These are phyloP conservation scores for Drosophila biarmipes DNA, from an alignment of 1,140 invertebrate species.

Conservation along the genomic window DNA sequence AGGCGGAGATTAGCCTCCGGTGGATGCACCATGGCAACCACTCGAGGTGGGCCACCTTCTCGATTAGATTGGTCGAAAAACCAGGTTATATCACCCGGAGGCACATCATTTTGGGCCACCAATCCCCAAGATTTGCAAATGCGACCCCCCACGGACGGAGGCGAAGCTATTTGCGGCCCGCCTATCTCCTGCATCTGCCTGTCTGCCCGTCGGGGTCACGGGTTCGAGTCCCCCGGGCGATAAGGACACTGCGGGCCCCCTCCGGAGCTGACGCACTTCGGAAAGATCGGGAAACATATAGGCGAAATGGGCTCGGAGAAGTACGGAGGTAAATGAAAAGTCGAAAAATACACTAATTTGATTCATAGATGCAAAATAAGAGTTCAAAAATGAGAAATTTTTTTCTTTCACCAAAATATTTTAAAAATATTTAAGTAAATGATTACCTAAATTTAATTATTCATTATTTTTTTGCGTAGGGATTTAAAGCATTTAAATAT, in stretches of 20 bases:
- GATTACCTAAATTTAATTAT: too few relatives aligned
- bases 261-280: constrained; percentile 17
- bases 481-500: too few relatives aligned
- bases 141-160: constrained; percentile 23
- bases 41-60: neutral
- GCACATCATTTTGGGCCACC: neutral
- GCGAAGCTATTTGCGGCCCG: constrained; percentile 6
- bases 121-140: too few relatives aligned
- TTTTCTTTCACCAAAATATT: too few relatives aligned
- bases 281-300: constrained; percentile 19
- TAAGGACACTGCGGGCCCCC: constrained; percentile 27
- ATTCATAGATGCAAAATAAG: too few relatives aligned
- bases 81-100: neutral
- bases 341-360: neutral
- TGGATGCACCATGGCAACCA: constrained; percentile 28
- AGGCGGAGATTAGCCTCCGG: constrained; percentile 33
- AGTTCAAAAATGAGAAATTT: too few relatives aligned
- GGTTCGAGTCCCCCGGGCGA: constrained; percentile 5
- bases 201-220: constrained; percentile 9
- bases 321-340: too few relatives aligned
- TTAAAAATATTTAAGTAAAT: too few relatives aligned
- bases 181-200: neutral
- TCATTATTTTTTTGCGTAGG: too few relatives aligned
- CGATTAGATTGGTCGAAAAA: constrained; percentile 33
- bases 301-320: neutral